Evolutionary conservation across 2,113 vertebrate species (phyloP), one percentile per base, ranked within the genome.

Genomic region (Oryzias javanicus): DNA sequence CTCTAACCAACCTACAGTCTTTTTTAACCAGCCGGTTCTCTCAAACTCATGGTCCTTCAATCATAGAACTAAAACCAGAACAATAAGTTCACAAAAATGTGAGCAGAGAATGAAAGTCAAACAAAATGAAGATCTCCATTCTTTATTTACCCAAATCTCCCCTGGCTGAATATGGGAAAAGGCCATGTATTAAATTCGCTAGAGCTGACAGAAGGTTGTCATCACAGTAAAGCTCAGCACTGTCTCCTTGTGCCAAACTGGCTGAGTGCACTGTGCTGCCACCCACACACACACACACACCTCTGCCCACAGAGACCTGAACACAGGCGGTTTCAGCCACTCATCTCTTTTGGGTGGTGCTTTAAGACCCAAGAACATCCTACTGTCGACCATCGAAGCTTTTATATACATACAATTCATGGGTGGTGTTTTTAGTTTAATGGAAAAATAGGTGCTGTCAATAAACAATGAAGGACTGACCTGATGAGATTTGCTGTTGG

Each of bases 401-500:
- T 22, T 58, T 20, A 51, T 47, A 29, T 22, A 25, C 22, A 22
- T 2, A 56, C 51, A 46, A 70, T 72, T 76, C 54, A 61, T n/a
- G 55, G 72, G 62, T 46, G 44, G 19, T 59, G 60, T 53, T 64
- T 72, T 27, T 42, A 50, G 56, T 41, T 24, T 50, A 20, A 42
- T 22, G 16, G 55, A 25, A 47, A 53, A n/a, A 12, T 29, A 59
- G 4, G 50, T 60, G n/a, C 42, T 3, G 35, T 35, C 35, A 15
- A 17, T 25, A 49, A 59, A 59, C 24, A 49, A 17, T 29, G 50
- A 6, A 41, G 61, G 19, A 80, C 91, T 92, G 63, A 98, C 96
- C 93, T 91, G 92, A 81, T 98, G 95, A 0, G 93, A 96, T 54
- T 89, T 93, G 92, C 97, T 96, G 90, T 93, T 92, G 6, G 91